These are phyloP conservation scores for Catalaphyllia jardinei DNA, from an alignment of 64 coral and sea anemone species.

Conservation along the genomic window DNA sequence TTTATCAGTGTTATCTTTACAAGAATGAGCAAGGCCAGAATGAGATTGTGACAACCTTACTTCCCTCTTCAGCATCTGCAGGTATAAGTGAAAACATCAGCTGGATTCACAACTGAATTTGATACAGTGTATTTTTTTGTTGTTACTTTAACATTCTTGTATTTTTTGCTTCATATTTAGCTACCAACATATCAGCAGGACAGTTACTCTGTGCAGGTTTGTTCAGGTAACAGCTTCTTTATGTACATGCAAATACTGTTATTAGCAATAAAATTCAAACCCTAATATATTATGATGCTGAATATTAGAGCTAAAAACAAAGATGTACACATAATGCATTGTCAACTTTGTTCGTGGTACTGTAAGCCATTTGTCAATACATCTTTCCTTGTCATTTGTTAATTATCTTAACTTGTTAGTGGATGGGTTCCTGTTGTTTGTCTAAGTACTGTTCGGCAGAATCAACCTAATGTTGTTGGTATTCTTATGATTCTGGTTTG, in stretches of 20 bases:
- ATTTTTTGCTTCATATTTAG: constrained; percentile 52
- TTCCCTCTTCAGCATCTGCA: constrained; percentile 84
- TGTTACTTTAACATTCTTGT: background rate
- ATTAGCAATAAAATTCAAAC: too few relatives aligned
- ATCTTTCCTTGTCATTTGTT: too few relatives aligned
- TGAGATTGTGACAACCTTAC: constrained; percentile 88
- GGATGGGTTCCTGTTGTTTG: too few relatives aligned
- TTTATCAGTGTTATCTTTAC: constrained; percentile 90
- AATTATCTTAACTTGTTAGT: too few relatives aligned
- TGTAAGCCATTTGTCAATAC: too few relatives aligned
- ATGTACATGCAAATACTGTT: background rate
- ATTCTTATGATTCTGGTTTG: background rate
- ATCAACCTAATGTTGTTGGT: too few relatives aligned
- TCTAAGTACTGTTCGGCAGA: too few relatives aligned
- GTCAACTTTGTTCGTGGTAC: too few relatives aligned
- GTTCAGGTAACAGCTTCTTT: constrained; percentile 58
- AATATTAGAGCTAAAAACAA: too few relatives aligned
- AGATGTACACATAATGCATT: too few relatives aligned
- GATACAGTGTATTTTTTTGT: background rate
- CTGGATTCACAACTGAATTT: background rate
- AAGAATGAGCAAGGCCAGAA: constrained; percentile 94
- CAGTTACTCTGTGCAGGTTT: constrained; percentile 95
- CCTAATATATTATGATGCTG: too few relatives aligned
- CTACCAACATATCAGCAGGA: constrained; percentile 75
- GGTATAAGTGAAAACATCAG: constrained; percentile 15